These are phyloP conservation scores for Tragelaphus imberbis DNA, from an alignment of 2,113 vertebrate species.

Conservation along the genomic window DNA sequence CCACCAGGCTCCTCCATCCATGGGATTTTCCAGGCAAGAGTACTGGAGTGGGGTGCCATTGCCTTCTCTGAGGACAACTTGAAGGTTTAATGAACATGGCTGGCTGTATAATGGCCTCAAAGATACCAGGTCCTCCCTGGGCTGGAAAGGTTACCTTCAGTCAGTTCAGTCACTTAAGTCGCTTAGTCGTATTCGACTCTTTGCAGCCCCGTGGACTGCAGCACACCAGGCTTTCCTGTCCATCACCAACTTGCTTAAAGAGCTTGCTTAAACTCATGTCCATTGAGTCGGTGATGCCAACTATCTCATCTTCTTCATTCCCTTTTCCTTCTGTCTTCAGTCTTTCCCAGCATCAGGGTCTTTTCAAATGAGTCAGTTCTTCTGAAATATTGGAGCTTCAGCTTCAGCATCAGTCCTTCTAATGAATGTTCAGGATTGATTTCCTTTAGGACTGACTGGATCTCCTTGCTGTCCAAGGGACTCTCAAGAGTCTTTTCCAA, in stretches of 20 bases:
- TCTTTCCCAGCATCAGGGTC: not conserved
- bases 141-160: not conserved
- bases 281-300: not conserved
- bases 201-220: not conserved
- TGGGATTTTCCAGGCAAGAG: not conserved
- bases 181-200: not conserved
- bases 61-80: not conserved
- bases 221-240: not conserved
- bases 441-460: not conserved
- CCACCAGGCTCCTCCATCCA: accelerated
- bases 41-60: not conserved
- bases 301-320: not conserved
- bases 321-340: not conserved
- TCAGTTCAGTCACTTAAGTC: not conserved
- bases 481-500: not conserved
- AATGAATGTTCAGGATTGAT: not conserved
- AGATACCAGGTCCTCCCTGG: not conserved
- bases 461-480: not conserved
- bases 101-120: not conserved
- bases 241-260: not conserved
- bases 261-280: not conserved
- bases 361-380: not conserved
- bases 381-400: not conserved
- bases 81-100: no score
- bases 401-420: not conserved